Conservation (phyloP, 2,888 invertebrate genomes). For the Loripinus fragilis region DNA sequence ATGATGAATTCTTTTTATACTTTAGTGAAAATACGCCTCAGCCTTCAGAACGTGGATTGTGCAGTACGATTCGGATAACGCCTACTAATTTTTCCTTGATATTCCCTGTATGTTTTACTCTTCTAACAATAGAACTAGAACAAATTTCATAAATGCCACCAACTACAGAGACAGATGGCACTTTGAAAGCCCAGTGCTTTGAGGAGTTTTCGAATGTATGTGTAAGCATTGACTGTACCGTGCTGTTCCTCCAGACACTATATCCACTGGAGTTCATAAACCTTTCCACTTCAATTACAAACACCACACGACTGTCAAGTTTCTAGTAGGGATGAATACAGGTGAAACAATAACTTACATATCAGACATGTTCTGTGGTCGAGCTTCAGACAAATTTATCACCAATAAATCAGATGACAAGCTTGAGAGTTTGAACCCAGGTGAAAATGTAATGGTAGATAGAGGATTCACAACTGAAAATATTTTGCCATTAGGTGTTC, state of each 20-base stretch:
- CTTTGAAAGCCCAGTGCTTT: too few species aligned
- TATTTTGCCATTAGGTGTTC: slow-evolving; percentile 29
- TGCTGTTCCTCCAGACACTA: slow-evolving; percentile 17
- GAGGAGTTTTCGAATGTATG: slow-evolving; percentile 21
- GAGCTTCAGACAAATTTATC: slow-evolving; percentile 24
- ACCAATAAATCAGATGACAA: slow-evolving; percentile 12
- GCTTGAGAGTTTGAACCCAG: neutral
- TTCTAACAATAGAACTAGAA: too few species aligned
- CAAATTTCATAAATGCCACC: too few species aligned
- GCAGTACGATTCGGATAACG: too few species aligned
- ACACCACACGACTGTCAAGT: too few species aligned
- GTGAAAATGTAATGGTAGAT: slow-evolving; percentile 24
- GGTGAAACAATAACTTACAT: slow-evolving; percentile 27
- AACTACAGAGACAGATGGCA: too few species aligned
- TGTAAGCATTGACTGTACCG: slow-evolving; percentile 26
- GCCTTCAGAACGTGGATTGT: too few species aligned
- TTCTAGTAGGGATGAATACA: too few species aligned
- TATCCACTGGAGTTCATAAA: slow-evolving; percentile 9
- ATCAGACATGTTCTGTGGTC: neutral
- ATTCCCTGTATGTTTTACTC: too few species aligned
- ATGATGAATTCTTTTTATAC: slow-evolving; percentile 35
- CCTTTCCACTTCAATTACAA: too few species aligned
- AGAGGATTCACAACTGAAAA: slow-evolving; percentile 12
- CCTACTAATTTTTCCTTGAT: too few species aligned
- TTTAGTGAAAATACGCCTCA: slow-evolving; percentile 18